Percentiles rank a stretch among this genome's conserved stretches.
Conservation (phyloP, 2,113 vertebrate genomes). For the Tenebrosternarchus preto region DNA sequence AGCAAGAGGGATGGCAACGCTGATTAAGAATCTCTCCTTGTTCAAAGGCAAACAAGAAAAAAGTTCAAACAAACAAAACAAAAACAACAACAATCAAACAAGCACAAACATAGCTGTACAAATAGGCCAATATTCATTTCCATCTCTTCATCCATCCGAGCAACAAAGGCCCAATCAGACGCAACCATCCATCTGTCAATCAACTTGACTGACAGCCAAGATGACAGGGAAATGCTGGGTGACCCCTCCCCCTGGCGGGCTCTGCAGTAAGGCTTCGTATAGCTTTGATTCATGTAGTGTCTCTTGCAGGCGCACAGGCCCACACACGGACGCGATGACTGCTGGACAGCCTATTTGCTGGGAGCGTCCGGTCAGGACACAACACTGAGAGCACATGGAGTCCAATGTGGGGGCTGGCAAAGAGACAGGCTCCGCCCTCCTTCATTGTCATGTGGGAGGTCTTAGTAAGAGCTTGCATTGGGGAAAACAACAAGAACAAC, state of each 20-base stretch:
- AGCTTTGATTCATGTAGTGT: conserved; percentile 4
- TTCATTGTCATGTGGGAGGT: background rate
- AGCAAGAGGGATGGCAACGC: conserved; percentile 52
- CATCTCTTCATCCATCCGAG: too few species aligned
- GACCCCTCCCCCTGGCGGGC: background rate
- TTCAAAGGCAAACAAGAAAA: conserved; percentile 12
- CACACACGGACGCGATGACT: conserved; percentile 13
- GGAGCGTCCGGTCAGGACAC: too few species aligned
- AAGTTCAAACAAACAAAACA: conserved; percentile 53
- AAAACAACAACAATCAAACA: background rate
- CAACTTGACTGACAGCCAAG: conserved; percentile 27
- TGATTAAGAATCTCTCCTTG: background rate
- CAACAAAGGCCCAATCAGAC: conserved; percentile 29
- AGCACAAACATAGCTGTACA: background rate
- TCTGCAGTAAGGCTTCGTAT: conserved; percentile 33
- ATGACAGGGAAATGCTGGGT: conserved; percentile 2
- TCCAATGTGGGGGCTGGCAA: background rate
- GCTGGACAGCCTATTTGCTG: too few species aligned
- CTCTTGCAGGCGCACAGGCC: conserved; percentile 24
- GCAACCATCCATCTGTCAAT: background rate
- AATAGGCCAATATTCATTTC: background rate
- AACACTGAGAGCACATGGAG: background rate
- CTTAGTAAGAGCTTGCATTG: conserved; percentile 43
- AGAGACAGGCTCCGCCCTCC: background rate
- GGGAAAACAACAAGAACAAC: background rate